Base-by-base conservation (phyloP, 2,797 vertebrate species). In the Gymnocypris eckloni region DNA sequence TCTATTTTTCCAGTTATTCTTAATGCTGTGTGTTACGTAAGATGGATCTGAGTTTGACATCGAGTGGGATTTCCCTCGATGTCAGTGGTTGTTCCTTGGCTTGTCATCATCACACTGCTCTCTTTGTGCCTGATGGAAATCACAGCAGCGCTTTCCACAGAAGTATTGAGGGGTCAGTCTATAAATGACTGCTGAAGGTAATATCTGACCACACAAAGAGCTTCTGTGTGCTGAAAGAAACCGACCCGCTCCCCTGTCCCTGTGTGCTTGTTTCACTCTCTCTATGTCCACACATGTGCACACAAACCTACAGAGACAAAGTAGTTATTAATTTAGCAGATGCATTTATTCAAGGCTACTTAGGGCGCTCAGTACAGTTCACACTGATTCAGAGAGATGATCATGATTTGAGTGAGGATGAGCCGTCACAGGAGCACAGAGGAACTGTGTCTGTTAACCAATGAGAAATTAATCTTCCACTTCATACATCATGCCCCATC, bases 121-220 rank as follows among this genome's bases (percentile, higher is more conserved):
- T 33, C 69, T 82, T 82, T 82, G 69, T 82, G 69, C 16, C 45
- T 28, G 39, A 80, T 52, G 45, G 81, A 82, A 79, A 81, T 25
- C 70, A 71, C 39, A 25, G 43, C 28, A 22, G 45, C 20, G 22
- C 43, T 81, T 85, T 81, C 71, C 76, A 75, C 66, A n/a, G 22
- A 83, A 41, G 52, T 73, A 15, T 70, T 66, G 6, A 18, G 59
- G 20, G 25, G 67, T 45, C 78, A n/a, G 66, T 69, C 25, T 72
- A 52, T 82, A 66, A 85, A 82, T 45, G 50, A 59, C 48, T 37
- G 50, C 37, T 73, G 71, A 72, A 50, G 67, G 54, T 70, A 48
- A 22, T 70, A 71, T 73, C 13, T 88, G 66, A 87, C 79, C 72
- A 90, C 87, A 93, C 91, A 93, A 90, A 90, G 91, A 79, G 67